Base-by-base conservation (phyloP, 2,888 invertebrate genomes). In the Buathra laborator region DNA sequence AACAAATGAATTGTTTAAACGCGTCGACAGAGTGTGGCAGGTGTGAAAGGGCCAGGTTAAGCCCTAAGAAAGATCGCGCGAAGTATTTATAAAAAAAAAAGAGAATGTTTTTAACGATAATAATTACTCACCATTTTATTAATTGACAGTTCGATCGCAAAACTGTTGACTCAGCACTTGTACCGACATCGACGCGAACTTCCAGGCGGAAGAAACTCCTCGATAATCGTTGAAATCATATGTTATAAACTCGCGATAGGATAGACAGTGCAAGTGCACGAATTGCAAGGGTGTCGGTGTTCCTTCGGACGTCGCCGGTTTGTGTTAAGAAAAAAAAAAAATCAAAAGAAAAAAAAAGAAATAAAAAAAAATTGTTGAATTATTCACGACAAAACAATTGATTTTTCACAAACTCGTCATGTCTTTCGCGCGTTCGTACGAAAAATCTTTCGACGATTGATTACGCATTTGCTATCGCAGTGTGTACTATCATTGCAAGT, bases 81-180 rank as follows among this genome's bases (percentile, higher is more conserved):
- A 56, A 12, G 3, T 19, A 24, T 3, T 10, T 7, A 9, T 3
- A 16, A 75, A 32, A 64, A 56, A 44, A 14, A 48, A 75, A 5
- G 19, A 5, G 43, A 32, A 29, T 37, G 24, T 7, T 37, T 37
- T 9, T 2, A 24, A 53, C 3, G n/a, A 68, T 29, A 59, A 59
- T 1, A n/a, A 29, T n/a, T 3, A 74, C 43, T 43, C 10, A 66
- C 66, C 66, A 66, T 44, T 43, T 64, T 92, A 92, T 83, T 89
- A 90, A 86, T 89, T 80, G 83, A 85, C 89, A 84, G 80, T 72
- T 82, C 75, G 86, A 86, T 89, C 79, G 85, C 85, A 88, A 88
- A 86, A 89, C 86, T 86, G 89, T 89, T 83, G 87, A 89, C 86
- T 90, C 86, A 89, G 87, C 86, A 89, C 88, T 82, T 87, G 90